phyloP scores from a whole-genome alignment of 2,888 invertebrate genomes.

The Volucella inanis region DNA sequence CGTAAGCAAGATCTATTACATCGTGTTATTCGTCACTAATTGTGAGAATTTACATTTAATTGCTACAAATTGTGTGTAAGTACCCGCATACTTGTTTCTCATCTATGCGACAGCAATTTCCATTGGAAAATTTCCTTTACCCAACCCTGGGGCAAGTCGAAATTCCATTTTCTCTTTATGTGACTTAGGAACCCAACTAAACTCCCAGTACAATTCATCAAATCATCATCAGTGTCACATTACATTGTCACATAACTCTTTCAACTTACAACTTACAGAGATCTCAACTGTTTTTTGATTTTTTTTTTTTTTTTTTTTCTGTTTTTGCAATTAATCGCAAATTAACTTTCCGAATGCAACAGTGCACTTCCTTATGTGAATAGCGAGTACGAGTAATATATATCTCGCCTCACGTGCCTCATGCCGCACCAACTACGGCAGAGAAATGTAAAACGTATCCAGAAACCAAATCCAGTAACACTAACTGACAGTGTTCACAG shows the following conservation, averaged over 20 bases:
- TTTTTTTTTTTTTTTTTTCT: slow-evolving; percentile 5
- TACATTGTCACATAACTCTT: slow-evolving; percentile 31
- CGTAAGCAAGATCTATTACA: too few species aligned
- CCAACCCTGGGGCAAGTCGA: neutral
- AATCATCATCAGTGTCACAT: slow-evolving; percentile 63
- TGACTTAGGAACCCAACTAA: slow-evolving; percentile 12
- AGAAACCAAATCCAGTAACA: slow-evolving; percentile 11
- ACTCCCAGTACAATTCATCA: slow-evolving; percentile 5
- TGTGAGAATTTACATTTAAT: neutral
- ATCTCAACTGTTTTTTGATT: too few species aligned
- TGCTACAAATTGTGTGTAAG: neutral
- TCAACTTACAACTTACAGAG: neutral
- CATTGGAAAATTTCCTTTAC: neutral
- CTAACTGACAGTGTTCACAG: slow-evolving; percentile 1
- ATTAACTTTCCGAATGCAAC: slow-evolving; percentile 54
- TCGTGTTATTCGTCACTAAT: neutral
- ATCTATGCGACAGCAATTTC: neutral
- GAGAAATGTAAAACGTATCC: slow-evolving; percentile 12
- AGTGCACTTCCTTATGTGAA: slow-evolving; percentile 50
- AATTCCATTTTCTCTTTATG: slow-evolving; percentile 4
- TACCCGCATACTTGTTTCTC: neutral
- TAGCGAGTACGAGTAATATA: neutral
- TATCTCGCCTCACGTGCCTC: neutral
- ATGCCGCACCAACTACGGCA: neutral
- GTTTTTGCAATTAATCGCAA: slow-evolving; percentile 44